Conservation (phyloP, 2,113 vertebrate genomes). For the Leptosomus discolor region DNA sequence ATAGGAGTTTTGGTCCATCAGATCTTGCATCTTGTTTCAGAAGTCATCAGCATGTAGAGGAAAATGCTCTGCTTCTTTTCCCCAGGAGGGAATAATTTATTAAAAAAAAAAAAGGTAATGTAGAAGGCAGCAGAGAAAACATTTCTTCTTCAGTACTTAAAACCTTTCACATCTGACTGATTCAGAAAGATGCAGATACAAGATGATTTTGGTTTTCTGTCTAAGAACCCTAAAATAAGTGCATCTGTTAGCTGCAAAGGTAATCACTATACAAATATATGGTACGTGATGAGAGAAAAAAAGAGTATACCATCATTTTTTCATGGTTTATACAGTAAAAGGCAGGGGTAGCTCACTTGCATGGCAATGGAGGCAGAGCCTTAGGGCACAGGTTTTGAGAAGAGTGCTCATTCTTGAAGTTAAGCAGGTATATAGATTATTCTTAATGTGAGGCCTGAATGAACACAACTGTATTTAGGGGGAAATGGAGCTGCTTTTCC, state of each 20-base stretch:
- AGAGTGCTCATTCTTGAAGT: not conserved
- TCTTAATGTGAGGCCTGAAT: not conserved
- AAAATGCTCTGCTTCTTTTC: conserved; percentile 13
- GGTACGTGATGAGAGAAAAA: not conserved
- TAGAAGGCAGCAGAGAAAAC: not conserved
- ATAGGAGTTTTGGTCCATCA: not conserved
- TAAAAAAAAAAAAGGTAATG: not conserved
- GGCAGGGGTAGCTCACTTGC: not conserved
- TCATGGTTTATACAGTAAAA: not conserved
- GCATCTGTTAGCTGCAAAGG: not conserved
- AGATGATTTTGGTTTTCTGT: not conserved
- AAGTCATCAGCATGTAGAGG: not conserved
- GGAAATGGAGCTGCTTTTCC: not conserved
- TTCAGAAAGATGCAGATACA: not conserved
- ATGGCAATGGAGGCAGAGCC: not conserved
- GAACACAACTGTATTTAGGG: not conserved
- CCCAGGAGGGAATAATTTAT: conserved; percentile 1
- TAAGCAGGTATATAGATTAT: not conserved
- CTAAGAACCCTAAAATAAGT: not conserved
- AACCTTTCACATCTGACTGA: not conserved
- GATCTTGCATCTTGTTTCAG: not conserved
- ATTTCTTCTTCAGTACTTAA: not conserved
- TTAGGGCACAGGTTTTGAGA: not conserved
- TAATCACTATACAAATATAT: not conserved
- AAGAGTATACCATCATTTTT: not conserved